phyloP scores from a whole-genome alignment of 2,113 vertebrate species.

The Oostethus manadensis region DNA sequence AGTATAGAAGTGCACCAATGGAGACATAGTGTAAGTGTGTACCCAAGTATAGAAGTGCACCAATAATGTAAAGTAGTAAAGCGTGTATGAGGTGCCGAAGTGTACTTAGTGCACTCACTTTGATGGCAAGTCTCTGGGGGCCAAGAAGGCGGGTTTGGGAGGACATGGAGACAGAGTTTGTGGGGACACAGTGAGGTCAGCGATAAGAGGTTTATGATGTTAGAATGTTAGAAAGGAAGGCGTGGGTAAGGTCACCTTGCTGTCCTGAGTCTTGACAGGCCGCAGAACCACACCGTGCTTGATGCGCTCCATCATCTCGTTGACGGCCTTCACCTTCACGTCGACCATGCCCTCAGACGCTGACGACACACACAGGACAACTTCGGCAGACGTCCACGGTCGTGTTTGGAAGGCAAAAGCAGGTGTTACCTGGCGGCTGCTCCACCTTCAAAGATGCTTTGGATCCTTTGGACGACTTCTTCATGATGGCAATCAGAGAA shows the following conservation, averaged over 20 bases:
- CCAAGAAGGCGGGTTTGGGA: background rate
- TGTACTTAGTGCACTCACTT: slow-evolving; percentile 58
- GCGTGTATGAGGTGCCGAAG: no score
- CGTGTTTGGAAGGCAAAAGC: background rate
- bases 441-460: slow-evolving; percentile 67
- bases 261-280: slow-evolving; percentile 72
- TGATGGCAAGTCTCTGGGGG: slow-evolving; percentile 62
- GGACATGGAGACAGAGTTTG: no score
- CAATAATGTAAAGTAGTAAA: no score
- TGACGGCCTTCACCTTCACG: slow-evolving; percentile 77
- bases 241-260: slow-evolving; percentile 51
- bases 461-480: slow-evolving; percentile 73
- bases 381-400: no score
- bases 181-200: background rate
- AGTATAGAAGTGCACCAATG: no score
- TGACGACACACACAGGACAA: slow-evolving; percentile 1
- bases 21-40: no score
- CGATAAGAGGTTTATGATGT: background rate
- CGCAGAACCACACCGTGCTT: slow-evolving; percentile 77
- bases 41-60: no score
- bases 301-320: slow-evolving; percentile 82
- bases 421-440: slow-evolving; percentile 57
- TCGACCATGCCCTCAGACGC: slow-evolving; percentile 62
- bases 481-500: slow-evolving; percentile 78
- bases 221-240: background rate